Base-by-base conservation (phyloP, 2,113 vertebrate genomes). In the Cebidichthys violaceus region DNA sequence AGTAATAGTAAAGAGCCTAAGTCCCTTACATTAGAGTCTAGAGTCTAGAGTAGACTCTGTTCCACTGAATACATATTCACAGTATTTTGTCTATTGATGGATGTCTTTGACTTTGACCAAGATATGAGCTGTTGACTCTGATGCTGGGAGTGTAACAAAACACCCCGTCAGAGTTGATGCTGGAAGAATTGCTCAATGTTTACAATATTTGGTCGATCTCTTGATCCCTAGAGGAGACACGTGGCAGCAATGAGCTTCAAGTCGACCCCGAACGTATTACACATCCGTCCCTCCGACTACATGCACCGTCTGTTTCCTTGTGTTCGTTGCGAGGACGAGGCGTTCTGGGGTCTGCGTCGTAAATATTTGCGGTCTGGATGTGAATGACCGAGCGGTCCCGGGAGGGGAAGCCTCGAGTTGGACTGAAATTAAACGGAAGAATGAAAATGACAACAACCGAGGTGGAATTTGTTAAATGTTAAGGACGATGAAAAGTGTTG, bases 331-430 rank as follows among this genome's bases (percentile, higher is more conserved):
- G 41, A 54, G 65, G 27, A 60, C 6, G 22, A 75, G 54, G 59
- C 15, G 3, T 78, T 90, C 52, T 62, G 79, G 79, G 41, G 1
- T 39, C 75, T 33, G 52, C 29, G 67, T 75, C 39, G 66, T 90
- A 91, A 92, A 93, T 91, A 93, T 92, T 93, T 93, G 85, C 71
- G 86, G 37, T 61, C 62, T 77, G 0, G 27, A 70, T 54, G 87
- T 79, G 81, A 90, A 81, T 43, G 62, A 61, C 87, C 52, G 64
- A 78, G 35, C 15, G 88, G 89, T 77, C 89, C 67, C 43, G 20
- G n/a, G 41, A 65, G 79, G 4, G 43, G 41, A 88, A 80, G 54
- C 79, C 81, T 68, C 18, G 37, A 87, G 77, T 81, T 64, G 70
- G 69, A 77, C 65, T 69, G 89, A 83, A 93, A 88, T 86, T 69